phyloP scores from a whole-genome alignment of 1,140 invertebrate species.

The Hyles euphorbiae region DNA sequence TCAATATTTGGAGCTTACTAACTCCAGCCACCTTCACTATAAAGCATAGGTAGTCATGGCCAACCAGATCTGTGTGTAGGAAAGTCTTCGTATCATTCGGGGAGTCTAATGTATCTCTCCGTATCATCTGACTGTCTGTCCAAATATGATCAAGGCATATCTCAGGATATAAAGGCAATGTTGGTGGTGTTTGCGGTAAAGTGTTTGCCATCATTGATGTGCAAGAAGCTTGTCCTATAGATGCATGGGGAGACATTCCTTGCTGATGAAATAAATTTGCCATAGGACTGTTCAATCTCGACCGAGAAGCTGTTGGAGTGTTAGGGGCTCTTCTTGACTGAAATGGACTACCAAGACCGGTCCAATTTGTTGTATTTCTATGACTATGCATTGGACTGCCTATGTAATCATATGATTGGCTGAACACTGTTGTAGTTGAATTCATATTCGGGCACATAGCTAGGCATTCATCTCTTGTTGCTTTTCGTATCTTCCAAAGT shows the following conservation, averaged over 20 bases:
- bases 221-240: conserved; percentile 67
- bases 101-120: conserved; percentile 70
- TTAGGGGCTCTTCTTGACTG: conserved; percentile 43
- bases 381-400: conserved; percentile 54
- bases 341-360: conserved; percentile 52
- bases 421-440: conserved; percentile 67
- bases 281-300: conserved; percentile 79
- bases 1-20: conserved; percentile 82
- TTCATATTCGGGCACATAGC: conserved; percentile 75
- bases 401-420: conserved; percentile 67
- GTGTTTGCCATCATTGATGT: conserved; percentile 60
- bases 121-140: conserved; percentile 82
- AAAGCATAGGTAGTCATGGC: conserved; percentile 90
- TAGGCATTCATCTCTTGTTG: conserved; percentile 83
- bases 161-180: conserved; percentile 86
- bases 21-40: conserved; percentile 79
- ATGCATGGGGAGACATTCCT: conserved; percentile 66
- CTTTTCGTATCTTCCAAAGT: conserved; percentile 87
- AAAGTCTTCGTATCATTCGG: conserved; percentile 85
- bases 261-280: conserved; percentile 71
- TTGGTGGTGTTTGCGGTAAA: conserved; percentile 57
- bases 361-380: conserved; percentile 51
- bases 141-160: conserved; percentile 92
- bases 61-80: conserved; percentile 87
- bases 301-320: conserved; percentile 55